Evolutionary conservation across 1,140 invertebrate genomes (phyloP).

Genomic region (Thaumetopoea pityocampa): DNA sequence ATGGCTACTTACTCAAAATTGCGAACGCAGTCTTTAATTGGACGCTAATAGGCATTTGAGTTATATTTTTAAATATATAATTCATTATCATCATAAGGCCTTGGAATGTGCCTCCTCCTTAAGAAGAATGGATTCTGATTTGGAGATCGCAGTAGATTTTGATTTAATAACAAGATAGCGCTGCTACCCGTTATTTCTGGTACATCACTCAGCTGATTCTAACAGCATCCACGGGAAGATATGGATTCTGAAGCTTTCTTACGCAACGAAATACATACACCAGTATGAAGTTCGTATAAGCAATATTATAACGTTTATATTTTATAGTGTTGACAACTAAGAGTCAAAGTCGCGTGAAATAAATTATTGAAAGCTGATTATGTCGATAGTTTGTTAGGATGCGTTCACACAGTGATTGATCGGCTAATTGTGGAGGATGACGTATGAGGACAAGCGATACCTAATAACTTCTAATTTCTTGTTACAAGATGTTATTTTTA

Average conservation of each 20-base stretch:
- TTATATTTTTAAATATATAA: slow-evolving; percentile 21
- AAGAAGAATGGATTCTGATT: no score
- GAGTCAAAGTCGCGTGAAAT: slow-evolving; percentile 10
- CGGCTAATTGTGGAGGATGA: slow-evolving; percentile 32
- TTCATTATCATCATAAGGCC: no score
- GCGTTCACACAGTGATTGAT: slow-evolving; percentile 32
- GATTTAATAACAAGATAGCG: no score
- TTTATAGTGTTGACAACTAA: not conserved
- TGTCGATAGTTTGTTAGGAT: slow-evolving; percentile 13
- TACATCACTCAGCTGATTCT: no score
- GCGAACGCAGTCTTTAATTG: slow-evolving; percentile 27
- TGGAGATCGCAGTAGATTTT: no score
- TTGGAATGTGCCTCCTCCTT: no score
- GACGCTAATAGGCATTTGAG: slow-evolving; percentile 9
- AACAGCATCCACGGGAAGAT: no score
- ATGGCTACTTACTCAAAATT: slow-evolving; percentile 28
- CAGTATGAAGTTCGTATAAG: not conserved
- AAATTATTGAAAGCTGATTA: not conserved
- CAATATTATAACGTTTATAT: slow-evolving; percentile 10
- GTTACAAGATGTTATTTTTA: no score
- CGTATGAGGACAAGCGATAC: slow-evolving; percentile 14
- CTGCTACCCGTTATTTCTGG: no score
- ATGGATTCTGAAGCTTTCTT: no score
- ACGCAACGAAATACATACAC: slow-evolving; percentile 29
- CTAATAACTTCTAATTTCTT: not conserved